These are phyloP conservation scores for Amphimedon queenslandica DNA, from an alignment of 37 sponge, comb jelly and placozoan species.

Conservation along the genomic window DNA sequence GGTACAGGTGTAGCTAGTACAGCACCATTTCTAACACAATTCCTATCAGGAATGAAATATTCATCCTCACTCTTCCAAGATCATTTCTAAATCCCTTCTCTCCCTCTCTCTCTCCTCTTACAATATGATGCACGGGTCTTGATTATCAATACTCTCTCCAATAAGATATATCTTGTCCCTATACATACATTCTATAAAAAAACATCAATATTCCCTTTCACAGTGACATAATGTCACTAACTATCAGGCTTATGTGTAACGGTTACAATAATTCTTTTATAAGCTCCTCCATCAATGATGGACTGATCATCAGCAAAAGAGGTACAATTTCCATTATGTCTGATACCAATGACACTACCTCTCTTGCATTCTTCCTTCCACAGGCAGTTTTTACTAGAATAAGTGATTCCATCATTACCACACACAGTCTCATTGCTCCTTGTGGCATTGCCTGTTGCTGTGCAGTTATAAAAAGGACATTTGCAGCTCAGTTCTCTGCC, in stretches of 20 bases:
- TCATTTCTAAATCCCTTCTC: too few species aligned
- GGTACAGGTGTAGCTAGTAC: background rate
- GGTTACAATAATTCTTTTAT: background rate
- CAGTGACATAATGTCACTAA: too few species aligned
- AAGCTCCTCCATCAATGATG: background rate
- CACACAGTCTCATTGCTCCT: too few species aligned
- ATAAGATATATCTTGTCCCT: background rate
- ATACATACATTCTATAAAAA: background rate
- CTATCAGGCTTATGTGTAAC: too few species aligned
- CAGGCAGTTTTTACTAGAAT: conserved; percentile 32
- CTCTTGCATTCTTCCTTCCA: conserved; percentile 26
- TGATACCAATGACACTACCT: conserved; percentile 27
- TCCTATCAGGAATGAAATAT: too few species aligned
- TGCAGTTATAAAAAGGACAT: conserved; percentile 5
- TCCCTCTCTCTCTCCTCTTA: too few species aligned
- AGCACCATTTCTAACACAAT: background rate
- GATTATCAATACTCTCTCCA: background rate
- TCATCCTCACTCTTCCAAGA: too few species aligned
- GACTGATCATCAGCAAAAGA: background rate
- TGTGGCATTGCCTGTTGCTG: conserved; percentile 19
- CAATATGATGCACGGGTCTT: background rate
- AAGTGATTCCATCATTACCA: conserved; percentile 28
- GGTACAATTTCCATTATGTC: background rate
- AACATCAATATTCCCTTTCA: too few species aligned
- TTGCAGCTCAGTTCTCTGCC: background rate